Evolutionary conservation across 2,888 invertebrate species (phyloP), one percentile per base, ranked within the genome.

Genomic region (Apamea crenata): DNA sequence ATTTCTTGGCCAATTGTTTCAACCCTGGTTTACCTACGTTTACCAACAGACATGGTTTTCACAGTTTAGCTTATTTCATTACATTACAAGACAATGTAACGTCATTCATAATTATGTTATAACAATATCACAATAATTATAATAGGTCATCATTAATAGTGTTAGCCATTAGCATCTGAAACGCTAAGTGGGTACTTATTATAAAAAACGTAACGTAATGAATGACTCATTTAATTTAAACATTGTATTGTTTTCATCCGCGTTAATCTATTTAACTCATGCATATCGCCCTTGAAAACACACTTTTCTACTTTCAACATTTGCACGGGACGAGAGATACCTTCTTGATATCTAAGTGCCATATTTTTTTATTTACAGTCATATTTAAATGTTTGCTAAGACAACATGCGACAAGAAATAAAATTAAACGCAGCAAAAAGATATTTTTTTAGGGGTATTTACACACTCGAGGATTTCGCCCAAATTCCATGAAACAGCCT

Each of bases 401-500:
- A 76, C 47, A 47, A 56, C 4, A 53, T 44, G 21, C 53, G 32
- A 68, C 16, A n/a, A n/a, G 32, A 71, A 77, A 40, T 47, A 67
- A 53, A 72, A 74, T 53, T 16, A 74, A 73, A 82, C 47, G 29
- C 21, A 74, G 47, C 25, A 47, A 74, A 80, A 77, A 67, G 66
- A 77, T 69, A n/a, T n/a, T n/a, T n/a, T n/a, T n/a, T n/a, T n/a
- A n/a, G n/a, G n/a, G n/a, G 2, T 82, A 85, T 72, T 68, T 74
- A 77, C 74, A 74, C 40, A 72, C 56, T 77, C 78, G 78, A 84
- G 75, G 70, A 76, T 78, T 82, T 82, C 14, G 12, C 10, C 53
- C 5, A 65, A 84, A 81, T 77, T 65, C 40, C 25, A 36, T 25
- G 59, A 69, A 70, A 72, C 12, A 18, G 14, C 75, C 72, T 80